Evolutionary conservation across 2,888 invertebrate genomes (phyloP), one percentile per base, ranked within the genome.

Genomic region (Ophion ventricosus): DNA sequence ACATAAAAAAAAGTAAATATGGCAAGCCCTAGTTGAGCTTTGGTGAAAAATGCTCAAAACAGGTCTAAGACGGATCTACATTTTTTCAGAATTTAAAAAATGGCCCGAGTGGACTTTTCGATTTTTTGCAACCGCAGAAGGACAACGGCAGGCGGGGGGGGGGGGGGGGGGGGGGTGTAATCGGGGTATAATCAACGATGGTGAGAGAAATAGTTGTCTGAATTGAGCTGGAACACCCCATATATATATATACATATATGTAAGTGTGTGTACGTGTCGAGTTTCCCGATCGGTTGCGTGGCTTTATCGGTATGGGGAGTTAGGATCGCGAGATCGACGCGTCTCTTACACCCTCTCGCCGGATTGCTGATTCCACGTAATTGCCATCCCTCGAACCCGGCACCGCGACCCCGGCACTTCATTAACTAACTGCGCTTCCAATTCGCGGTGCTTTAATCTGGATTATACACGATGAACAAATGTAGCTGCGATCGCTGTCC

Each of bases 351-450:
- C 17, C 49, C 49, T 49, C 4, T 49, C 4, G 49, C 49, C 26
- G 69, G 74, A 59, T 69, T 81, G 75, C 84, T 82, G 79, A 84
- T 84, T 79, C 67, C 76, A 35, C 54, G 25, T 82, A 85, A 85
- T 82, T 85, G 79, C 84, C 76, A 76, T 29, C 82, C 76, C 26
- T 35, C 20, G 11, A 43, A 40, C 25, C 61, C 57, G 10, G 5
- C n/a, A 35, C 14, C 43, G 4, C 61, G 43, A 17, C 59, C 35
- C 72, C 17, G 43, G 26, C 73, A 82, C 82, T 85, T 85, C 79
- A 82, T 85, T 85, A 85, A 82, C 84, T 85, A 85, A 85, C 84
- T 80, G 82, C 76, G 49, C 80, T 82, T 80, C 84, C 80, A 85
- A 82, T 85, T 82, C 35, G 29, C 73, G 72, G 67, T 76, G 74